Base-by-base conservation (phyloP, 2,888 invertebrate genomes). In the Aporophyla lueneburgensis region DNA sequence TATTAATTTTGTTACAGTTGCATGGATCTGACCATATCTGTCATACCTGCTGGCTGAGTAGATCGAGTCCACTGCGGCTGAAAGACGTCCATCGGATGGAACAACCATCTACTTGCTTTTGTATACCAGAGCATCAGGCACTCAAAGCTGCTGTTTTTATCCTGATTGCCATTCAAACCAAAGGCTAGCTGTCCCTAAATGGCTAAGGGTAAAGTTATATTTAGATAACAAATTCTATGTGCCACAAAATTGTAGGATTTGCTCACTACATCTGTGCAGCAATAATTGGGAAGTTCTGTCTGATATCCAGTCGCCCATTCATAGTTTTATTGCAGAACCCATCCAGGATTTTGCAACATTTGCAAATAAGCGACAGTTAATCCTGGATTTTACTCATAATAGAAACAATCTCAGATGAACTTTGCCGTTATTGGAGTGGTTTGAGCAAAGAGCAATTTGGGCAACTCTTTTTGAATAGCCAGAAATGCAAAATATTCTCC, bases 101-200 rank as follows among this genome's bases (percentile, higher is more conserved):
- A 53, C 67, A 54, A 53, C n/a, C 9, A 40, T 54, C 2, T n/a
- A 40, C 53, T 40, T 67, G 67, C 67, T 58, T 27, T 69, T 69
- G 46, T 69, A 58, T 58, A 59, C 58, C 27, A 70, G 70, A 70
- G 70, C 27, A 33, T 16, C 70, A 59, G 21, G 6, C 70, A 59
- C 58, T 59, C 12, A 71, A 51, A 71, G 61, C 2, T 24, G 0
- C 43, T 68, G 71, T 69, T 69, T 69, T 49, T 69, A 46, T 59
- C 46, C 58, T 16, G 58, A 69, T 16, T 69, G 69, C n/a, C 33
- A 69, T 33, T 69, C 58, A 0, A 49, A 61, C 19, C n/a, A 62
- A 62, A 70, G 59, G 49, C n/a, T 70, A 40, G 70, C 70, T 59
- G 49, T 59, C 2, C 70, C 59, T 49, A 70, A 71, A 61, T 71